These are phyloP conservation scores for Esox niger DNA, from an alignment of 2,113 vertebrate species.

Conservation along the genomic window DNA sequence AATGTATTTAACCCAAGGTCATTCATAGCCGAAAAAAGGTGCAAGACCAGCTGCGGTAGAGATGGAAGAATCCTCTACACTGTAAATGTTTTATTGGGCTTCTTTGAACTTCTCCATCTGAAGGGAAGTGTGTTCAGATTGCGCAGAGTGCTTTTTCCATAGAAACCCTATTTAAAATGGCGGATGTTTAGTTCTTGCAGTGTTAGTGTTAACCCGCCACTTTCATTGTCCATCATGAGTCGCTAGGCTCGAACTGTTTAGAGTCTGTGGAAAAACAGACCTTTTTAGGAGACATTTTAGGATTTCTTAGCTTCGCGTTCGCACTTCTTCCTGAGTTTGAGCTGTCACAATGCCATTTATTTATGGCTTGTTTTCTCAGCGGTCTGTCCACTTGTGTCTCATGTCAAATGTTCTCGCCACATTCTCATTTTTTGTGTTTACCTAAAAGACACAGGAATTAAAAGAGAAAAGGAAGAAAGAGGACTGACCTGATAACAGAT, in stretches of 20 bases:
- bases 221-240: not conserved
- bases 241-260: not conserved
- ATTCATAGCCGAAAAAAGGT: slow-evolving; percentile 14
- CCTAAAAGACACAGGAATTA: too few relatives aligned
- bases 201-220: slow-evolving; percentile 17
- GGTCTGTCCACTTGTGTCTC: slow-evolving; percentile 1
- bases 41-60: slow-evolving; percentile 28
- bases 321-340: not conserved
- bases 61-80: slow-evolving; percentile 31
- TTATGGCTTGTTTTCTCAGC: not conserved
- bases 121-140: slow-evolving; percentile 11
- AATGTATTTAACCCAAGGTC: slow-evolving; percentile 69
- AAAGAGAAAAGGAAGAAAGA: not conserved
- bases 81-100: slow-evolving; percentile 72
- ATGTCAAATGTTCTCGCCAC: not conserved
- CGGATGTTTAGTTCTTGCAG: slow-evolving; percentile 42
- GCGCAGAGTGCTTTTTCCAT: slow-evolving; percentile 16
- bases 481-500: not conserved
- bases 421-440: not conserved
- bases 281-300: not conserved
- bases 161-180: slow-evolving; percentile 57
- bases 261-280: not conserved
- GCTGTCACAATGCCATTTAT: not conserved
- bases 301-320: not conserved
- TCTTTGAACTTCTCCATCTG: slow-evolving; percentile 55